Percentiles rank a stretch among this genome's conserved stretches.
Evolutionary conservation across 2,888 invertebrate species (phyloP).

Genomic region (Pollenia amentaria): DNA sequence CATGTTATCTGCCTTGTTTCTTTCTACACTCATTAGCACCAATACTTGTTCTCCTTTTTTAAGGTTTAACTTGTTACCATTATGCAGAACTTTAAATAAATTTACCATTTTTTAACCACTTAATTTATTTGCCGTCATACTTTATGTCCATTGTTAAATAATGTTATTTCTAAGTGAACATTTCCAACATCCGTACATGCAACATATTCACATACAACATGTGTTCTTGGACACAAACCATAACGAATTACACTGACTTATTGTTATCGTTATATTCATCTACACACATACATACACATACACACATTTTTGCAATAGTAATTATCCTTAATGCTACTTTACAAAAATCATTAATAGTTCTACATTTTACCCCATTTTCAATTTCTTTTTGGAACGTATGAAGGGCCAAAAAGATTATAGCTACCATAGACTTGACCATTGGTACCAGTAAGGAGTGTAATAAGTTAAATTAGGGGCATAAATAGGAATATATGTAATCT

Average conservation of each 20-base stretch:
- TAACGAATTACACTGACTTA: constrained; percentile 28
- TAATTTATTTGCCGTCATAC: constrained; percentile 67
- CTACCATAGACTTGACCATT: constrained; percentile 29
- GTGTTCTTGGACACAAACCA: constrained; percentile 26
- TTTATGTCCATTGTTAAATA: constrained; percentile 55
- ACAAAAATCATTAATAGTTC: constrained; percentile 67
- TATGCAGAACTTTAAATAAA: constrained; percentile 56
- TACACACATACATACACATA: not conserved
- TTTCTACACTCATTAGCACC: constrained; percentile 21
- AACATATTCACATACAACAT: constrained; percentile 6
- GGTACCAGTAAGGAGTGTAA: not conserved
- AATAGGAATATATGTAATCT: too few relatives aligned
- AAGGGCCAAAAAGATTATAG: not conserved
- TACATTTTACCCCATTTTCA: constrained; percentile 9
- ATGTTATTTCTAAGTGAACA: constrained; percentile 50
- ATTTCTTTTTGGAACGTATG: not conserved
- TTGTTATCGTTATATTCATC: constrained; percentile 24
- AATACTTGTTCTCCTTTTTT: constrained; percentile 24
- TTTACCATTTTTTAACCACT: constrained; percentile 62
- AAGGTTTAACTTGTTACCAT: constrained; percentile 13
- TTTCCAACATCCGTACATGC: not conserved
- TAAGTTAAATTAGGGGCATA: not conserved
- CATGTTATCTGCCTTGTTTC: not conserved
- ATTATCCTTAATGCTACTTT: constrained; percentile 57
- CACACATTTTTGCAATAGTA: not conserved